Percentiles rank a stretch among this genome's conserved stretches.
Conservation (phyloP, 2,797 vertebrate genomes). For the Propithecus deckenii region DNA sequence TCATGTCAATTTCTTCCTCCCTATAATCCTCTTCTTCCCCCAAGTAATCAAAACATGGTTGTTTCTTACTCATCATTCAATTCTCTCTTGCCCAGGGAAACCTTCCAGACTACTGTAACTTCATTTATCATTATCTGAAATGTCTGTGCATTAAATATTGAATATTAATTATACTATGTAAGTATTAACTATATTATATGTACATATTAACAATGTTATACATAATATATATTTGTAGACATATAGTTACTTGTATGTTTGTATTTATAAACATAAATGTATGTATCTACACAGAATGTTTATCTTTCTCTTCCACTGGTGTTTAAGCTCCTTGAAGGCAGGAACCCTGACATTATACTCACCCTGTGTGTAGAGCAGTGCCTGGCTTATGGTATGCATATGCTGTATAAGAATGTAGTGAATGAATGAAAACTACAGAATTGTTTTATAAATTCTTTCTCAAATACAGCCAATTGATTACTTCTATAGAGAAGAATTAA, state of each 20-base stretch:
- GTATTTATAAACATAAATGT: neutral
- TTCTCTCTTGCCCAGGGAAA: neutral
- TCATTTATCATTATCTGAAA: neutral
- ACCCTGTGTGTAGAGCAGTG: neutral
- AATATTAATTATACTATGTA: neutral
- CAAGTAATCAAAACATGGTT: neutral
- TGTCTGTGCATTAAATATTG: neutral
- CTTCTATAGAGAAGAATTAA: neutral
- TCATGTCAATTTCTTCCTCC: neutral
- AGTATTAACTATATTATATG: neutral
- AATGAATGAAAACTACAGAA: neutral
- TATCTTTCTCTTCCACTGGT: neutral
- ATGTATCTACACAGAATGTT: neutral
- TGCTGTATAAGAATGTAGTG: neutral
- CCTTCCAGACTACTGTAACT: neutral
- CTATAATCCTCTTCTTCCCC: neutral
- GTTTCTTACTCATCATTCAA: neutral
- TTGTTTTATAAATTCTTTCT: neutral
- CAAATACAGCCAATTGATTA: neutral
- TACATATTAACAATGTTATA: neutral
- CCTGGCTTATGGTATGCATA: neutral
- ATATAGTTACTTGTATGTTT: neutral
- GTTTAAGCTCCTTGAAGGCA: neutral
- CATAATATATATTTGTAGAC: neutral
- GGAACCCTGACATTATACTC: neutral